Evolutionary conservation across 2,888 invertebrate species (phyloP), one percentile per base, ranked within the genome.

Genomic region (Brenthis ino): DNA sequence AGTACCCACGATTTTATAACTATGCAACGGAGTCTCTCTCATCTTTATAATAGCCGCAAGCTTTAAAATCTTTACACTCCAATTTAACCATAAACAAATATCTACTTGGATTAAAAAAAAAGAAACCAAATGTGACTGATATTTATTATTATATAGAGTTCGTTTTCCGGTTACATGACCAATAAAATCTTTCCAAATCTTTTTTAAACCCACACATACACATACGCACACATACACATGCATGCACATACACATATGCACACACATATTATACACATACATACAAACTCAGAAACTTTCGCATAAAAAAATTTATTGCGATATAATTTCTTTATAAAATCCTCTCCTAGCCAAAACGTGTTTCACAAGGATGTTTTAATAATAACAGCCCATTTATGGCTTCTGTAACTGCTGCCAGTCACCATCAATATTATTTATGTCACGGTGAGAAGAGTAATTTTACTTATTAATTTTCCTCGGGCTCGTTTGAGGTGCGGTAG

Each of bases 381-480:
- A 68, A 74, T 71, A 71, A 72, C 68, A 64, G 63, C 63, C 69
- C 73, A 75, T 86, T 91, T 86, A 90, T 81, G 83, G 85, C 81
- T 82, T 80, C 79, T 84, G 79, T 86, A 81, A 86, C 84, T 84
- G 85, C 80, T 86, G 82, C 80, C 81, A 85, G 85, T 83, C 80
- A 81, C 85, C 86, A 87, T 91, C 88, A 88, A 87, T 85, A 83
- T 88, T 85, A 89, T 91, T 91, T 91, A 91, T 85, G 85, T 79
- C 82, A 76, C 84, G 85, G 85, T 86, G 85, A 85, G 85, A 86
- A 86, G 86, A 89, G 86, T 88, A 84, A 89, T 90, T 88, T 80
- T 80, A 84, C 85, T 90, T 90, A 90, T 90, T 91, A 91, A 91
- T 91, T 89, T 90, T 81, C 78, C 80, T 80, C 81, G 83, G 82